A percentile compares a stretch with the other conserved stretches of the same genome.
Evolutionary conservation across 2,113 vertebrate species (phyloP).

Genomic region (Rhadina sibilatrix): DNA sequence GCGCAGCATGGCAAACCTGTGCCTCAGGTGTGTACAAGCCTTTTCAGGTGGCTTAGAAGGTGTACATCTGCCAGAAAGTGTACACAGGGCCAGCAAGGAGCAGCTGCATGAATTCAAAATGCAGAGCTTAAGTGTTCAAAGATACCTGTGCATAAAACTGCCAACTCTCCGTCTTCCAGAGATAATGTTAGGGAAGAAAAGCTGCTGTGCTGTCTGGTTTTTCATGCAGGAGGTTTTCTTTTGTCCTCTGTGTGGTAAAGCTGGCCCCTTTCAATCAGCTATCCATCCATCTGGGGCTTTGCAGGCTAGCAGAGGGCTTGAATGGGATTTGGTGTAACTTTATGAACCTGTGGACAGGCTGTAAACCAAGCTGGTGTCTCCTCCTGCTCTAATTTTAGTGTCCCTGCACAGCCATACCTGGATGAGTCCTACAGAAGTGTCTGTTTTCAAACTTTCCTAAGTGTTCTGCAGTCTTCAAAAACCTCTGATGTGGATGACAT

Average conservation of each 20-base stretch:
- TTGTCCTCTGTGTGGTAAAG: background rate
- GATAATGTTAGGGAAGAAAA: background rate
- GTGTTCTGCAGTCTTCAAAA: constrained; percentile 83
- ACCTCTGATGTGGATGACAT: constrained; percentile 83
- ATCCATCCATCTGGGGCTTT: background rate
- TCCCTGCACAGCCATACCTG: constrained; percentile 85
- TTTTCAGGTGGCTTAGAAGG: background rate
- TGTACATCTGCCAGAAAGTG: background rate
- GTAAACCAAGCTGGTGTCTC: background rate
- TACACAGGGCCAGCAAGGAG: background rate
- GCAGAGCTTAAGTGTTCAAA: background rate
- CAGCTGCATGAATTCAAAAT: background rate
- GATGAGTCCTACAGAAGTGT: constrained; percentile 85
- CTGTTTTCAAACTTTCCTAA: constrained; percentile 86
- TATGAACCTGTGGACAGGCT: background rate
- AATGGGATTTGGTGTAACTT: background rate
- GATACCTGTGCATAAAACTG: fast-evolving
- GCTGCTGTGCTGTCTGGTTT: background rate
- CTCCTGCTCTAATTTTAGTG: constrained; percentile 66
- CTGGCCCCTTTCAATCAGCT: background rate
- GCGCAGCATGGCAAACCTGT: constrained; percentile 90
- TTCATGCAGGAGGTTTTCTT: background rate
- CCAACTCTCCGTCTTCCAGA: background rate
- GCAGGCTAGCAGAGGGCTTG: background rate
- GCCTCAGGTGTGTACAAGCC: constrained; percentile 77